These are phyloP conservation scores for Lamellibrachia satsuma DNA, from an alignment of 2,888 invertebrate genomes.

Conservation along the genomic window DNA sequence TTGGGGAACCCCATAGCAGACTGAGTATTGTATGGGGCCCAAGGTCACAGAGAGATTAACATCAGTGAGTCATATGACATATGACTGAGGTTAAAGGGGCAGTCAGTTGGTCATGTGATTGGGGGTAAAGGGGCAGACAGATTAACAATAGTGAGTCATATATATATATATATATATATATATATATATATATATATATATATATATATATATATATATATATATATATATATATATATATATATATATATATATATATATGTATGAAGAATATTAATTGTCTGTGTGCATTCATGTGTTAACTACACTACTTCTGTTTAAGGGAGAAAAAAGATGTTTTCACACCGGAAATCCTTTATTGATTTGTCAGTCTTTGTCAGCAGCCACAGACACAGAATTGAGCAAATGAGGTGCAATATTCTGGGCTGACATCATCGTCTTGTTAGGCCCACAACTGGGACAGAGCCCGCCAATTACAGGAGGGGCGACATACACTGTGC, in stretches of 20 bases:
- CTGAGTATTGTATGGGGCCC: neutral
- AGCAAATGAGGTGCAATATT: neutral
- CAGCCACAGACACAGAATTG: neutral
- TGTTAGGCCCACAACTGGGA: neutral
- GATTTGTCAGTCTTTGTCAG: neutral
- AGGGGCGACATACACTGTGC: neutral
- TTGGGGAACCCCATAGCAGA: neutral
- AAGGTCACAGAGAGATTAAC: neutral
- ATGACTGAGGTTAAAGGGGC: neutral
- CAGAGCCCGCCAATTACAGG: neutral
- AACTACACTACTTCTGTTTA: neutral
- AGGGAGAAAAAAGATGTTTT: neutral
- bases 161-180: neutral
- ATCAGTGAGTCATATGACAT: neutral
- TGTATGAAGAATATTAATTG: neutral
- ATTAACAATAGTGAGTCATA: neutral
- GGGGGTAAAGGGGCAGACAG: neutral
- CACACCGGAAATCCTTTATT: neutral
- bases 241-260: constrained; percentile 19
- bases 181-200: constrained; percentile 14
- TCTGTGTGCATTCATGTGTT: neutral
- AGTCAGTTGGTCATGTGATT: neutral
- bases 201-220: constrained; percentile 21
- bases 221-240: constrained; percentile 19
- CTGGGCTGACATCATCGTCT: neutral